These are phyloP conservation scores for Scalopus aquaticus DNA, from an alignment of 2,113 vertebrate genomes.

Conservation along the genomic window DNA sequence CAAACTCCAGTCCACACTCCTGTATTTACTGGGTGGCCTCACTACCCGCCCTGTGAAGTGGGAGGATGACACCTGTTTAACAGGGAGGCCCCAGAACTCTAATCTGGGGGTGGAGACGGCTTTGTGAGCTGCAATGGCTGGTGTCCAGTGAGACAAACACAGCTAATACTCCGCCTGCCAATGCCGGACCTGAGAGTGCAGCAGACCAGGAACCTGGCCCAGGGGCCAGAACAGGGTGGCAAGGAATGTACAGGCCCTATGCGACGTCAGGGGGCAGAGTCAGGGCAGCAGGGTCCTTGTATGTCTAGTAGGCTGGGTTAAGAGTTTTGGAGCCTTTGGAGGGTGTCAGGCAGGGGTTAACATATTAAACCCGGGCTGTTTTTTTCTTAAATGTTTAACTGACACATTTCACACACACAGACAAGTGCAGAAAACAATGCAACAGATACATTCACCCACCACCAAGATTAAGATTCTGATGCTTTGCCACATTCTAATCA, in stretches of 20 bases:
- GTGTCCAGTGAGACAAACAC: neutral
- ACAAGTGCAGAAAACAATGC: neutral
- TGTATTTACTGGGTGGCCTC: neutral
- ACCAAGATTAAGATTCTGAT: neutral
- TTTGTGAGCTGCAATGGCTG: neutral
- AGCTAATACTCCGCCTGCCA: neutral
- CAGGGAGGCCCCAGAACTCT: neutral
- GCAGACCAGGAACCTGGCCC: neutral
- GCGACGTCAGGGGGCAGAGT: neutral
- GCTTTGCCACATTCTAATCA: neutral
- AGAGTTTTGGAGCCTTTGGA: neutral
- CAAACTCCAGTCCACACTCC: neutral
- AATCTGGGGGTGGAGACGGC: no score
- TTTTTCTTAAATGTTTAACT: neutral
- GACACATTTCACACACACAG: neutral
- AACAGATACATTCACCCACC: neutral
- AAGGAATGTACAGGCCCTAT: neutral
- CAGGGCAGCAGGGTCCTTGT: accelerated
- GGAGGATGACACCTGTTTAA: neutral
- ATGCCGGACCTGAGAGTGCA: no score
- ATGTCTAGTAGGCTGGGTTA: neutral
- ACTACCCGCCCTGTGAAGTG: neutral
- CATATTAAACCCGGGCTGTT: neutral
- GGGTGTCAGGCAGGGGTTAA: neutral
- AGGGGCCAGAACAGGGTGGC: neutral